phyloP scores from a whole-genome alignment of 2,113 vertebrate genomes.

The Centrocercus urophasianus region DNA sequence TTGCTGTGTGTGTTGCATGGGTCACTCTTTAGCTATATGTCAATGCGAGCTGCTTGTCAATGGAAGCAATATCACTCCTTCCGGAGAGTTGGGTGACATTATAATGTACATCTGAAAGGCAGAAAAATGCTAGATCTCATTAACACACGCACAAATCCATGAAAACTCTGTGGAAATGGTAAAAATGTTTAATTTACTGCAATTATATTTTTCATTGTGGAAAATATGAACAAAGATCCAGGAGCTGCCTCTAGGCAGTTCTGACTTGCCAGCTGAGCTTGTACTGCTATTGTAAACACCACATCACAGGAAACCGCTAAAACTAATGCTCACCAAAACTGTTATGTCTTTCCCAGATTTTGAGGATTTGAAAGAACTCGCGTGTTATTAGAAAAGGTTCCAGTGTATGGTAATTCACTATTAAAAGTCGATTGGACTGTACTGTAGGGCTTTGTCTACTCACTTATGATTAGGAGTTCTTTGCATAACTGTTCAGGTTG shows the following conservation, averaged over 20 bases:
- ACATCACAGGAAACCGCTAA: conserved; percentile 68
- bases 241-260: conserved; percentile 56
- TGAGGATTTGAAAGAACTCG: conserved; percentile 64
- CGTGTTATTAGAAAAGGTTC: conserved; percentile 48
- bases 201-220: conserved; percentile 50
- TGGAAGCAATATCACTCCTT: neutral
- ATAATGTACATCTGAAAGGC: neutral
- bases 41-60: neutral
- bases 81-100: neutral
- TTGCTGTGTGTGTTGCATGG: neutral
- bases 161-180: conserved; percentile 13
- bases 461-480: neutral
- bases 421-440: neutral
- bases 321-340: conserved; percentile 49
- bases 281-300: conserved; percentile 57
- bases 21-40: neutral
- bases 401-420: conserved; percentile 7
- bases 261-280: conserved; percentile 65
- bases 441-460: conserved; percentile 2
- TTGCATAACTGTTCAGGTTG: conserved; percentile 18
- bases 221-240: conserved; percentile 63
- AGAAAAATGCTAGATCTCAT: neutral
- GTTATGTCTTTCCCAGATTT: conserved; percentile 55
- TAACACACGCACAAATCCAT: neutral
- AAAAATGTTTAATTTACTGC: conserved; percentile 45